Evolutionary conservation across 2,888 invertebrate genomes (phyloP), one percentile per base, ranked within the genome.

Genomic region (Eremobia ochroleuca): DNA sequence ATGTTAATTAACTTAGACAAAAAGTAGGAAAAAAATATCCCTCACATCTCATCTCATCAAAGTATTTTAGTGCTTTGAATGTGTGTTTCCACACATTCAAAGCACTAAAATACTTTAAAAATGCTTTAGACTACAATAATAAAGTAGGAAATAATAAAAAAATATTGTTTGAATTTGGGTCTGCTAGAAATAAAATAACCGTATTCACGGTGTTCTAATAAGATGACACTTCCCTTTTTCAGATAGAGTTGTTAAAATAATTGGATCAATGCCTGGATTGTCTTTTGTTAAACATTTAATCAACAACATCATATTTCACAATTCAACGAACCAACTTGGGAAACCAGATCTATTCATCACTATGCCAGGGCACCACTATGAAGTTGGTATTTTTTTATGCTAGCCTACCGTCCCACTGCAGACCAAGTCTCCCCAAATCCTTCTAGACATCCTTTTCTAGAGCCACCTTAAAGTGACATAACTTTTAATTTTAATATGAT

Each of bases 201-300:
- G 31, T 15, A 43, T 40, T 59, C 28, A n/a, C 4, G 28, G 49
- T 65, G 0, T 66, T 72, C 15, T 46, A 37, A 58, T 37, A 18
- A 46, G 6, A 34, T 75, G 28, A 46, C 40, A 31, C 62, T 73
- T 40, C 31, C 21, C 72, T 79, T 46, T 95, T 96, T 79, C 93
- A 97, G 97, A 95, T 86, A 97, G 97, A 89, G 90, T 92, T 88
- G 97, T 98, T 87, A 97, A 97, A 82, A 96, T 98, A 87, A 95
- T 98, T 84, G 97, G 98, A 28, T 92, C 97, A 1, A 95, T 97
- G 94, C 96, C 97, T 2, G 96, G 97, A 13, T 90, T 96, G 43
- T 92, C 92, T 3, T 98, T 98, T 92, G 95, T 98, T n/a, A 97
- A 96, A 87, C 97, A 97, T 92, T 90, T 98, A 76, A 96, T 98